Conservation (phyloP, 2,888 invertebrate genomes). For the Aporophyla nigra region DNA sequence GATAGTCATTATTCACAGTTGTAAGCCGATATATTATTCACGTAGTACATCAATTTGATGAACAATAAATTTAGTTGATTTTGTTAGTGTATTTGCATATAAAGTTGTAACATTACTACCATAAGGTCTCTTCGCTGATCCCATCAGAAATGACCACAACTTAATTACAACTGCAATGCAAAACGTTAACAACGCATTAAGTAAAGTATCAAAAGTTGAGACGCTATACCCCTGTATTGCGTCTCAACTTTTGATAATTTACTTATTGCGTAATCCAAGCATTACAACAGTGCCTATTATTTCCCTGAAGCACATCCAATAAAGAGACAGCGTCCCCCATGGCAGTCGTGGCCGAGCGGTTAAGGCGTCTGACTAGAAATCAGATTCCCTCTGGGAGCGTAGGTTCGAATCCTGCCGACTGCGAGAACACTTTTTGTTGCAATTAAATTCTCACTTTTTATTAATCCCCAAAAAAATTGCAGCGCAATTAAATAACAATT, state of each 20-base stretch:
- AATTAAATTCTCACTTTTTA: background rate
- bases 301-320: constrained; percentile 9
- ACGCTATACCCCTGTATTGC: no score
- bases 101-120: background rate
- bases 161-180: background rate
- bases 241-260: no score
- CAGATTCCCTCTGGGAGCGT: constrained; percentile 97
- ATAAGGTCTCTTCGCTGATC: background rate
- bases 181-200: background rate
- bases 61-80: background rate
- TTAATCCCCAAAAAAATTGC: background rate
- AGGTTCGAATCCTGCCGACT: constrained; percentile 97
- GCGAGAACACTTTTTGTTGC: constrained; percentile 83
- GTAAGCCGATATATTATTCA: no score
- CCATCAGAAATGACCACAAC: background rate
- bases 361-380: constrained; percentile 97
- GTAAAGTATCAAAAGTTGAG: constrained; percentile 14
- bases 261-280: background rate
- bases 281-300: background rate
- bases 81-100: background rate
- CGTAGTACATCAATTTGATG: background rate
- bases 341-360: constrained; percentile 95
- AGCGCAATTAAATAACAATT: background rate
- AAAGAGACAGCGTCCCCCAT: background rate
- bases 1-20: no score